phyloP scores from a whole-genome alignment of 2,888 invertebrate species.

The Andrena marginata region DNA sequence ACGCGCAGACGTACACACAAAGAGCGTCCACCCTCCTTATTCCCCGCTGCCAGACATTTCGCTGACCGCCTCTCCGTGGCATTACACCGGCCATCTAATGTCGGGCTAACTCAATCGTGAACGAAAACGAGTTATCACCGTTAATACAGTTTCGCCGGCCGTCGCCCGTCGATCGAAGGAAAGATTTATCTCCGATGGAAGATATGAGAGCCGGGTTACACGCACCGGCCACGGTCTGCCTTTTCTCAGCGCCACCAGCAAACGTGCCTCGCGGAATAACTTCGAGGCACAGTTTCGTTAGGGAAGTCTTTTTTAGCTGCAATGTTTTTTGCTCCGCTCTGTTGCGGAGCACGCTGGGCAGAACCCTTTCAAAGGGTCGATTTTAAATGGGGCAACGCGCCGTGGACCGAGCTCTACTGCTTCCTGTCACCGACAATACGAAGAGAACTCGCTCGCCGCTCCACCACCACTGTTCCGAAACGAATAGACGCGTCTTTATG shows the following conservation, averaged over 20 bases:
- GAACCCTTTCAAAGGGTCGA: background rate
- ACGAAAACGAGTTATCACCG: conserved; percentile 64
- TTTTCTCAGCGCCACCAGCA: too few species aligned
- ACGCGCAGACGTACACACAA: background rate
- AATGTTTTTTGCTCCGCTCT: background rate
- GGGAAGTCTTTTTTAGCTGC: too few species aligned
- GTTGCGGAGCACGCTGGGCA: background rate
- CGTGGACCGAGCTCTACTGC: background rate
- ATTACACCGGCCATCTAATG: conserved; percentile 54
- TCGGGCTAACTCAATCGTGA: conserved; percentile 59
- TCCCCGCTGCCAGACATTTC: conserved; percentile 18
- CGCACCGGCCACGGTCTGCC: background rate
- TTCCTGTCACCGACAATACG: background rate
- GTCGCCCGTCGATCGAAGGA: conserved; percentile 29
- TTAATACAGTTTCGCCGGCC: conserved; percentile 51
- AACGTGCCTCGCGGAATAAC: background rate
- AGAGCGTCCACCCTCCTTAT: background rate
- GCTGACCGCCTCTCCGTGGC: conserved; percentile 17
- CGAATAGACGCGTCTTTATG: background rate
- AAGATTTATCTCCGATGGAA: conserved; percentile 8
- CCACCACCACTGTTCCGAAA: background rate
- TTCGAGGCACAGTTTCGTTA: background rate
- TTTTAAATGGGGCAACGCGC: background rate
- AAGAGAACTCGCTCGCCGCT: background rate
- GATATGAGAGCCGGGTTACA: background rate